phyloP scores from a whole-genome alignment of 1,140 invertebrate genomes.

The Hypothenemus hampei region DNA sequence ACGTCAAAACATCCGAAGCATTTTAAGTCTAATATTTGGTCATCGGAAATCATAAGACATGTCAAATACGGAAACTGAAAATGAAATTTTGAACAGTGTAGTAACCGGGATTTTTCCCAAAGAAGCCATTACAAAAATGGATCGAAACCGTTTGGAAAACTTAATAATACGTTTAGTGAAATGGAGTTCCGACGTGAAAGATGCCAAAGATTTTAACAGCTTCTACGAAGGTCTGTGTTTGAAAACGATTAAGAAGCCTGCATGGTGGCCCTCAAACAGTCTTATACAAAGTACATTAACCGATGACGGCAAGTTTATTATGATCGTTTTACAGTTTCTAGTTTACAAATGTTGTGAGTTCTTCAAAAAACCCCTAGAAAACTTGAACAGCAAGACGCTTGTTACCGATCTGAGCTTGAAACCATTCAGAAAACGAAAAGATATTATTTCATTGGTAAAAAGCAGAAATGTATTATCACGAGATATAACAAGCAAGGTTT shows the following conservation, averaged over 20 bases:
- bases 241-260: conserved; percentile 20
- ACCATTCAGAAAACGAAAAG: neutral
- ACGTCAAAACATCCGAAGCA: too few species aligned
- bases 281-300: conserved; percentile 16
- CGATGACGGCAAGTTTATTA: conserved; percentile 12
- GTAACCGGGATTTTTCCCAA: conserved; percentile 31
- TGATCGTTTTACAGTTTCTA: conserved; percentile 11
- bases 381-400: neutral
- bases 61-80: neutral
- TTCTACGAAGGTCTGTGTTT: conserved; percentile 7
- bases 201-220: conserved; percentile 3
- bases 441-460: too few species aligned
- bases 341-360: conserved; percentile 30
- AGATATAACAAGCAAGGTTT: too few species aligned
- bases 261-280: conserved; percentile 32
- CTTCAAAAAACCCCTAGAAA: conserved; percentile 23
- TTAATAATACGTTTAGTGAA: conserved; percentile 30
- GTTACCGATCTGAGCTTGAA: neutral
- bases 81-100: conserved; percentile 7
- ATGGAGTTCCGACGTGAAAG: conserved; percentile 20
- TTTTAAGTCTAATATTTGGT: too few species aligned
- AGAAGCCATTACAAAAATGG: conserved; percentile 29
- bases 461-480: too few species aligned
- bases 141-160: conserved; percentile 20
- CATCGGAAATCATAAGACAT: too few species aligned